These are phyloP conservation scores for Kryphioiulus occultus DNA, from an alignment of 2,888 invertebrate species.

Conservation along the genomic window DNA sequence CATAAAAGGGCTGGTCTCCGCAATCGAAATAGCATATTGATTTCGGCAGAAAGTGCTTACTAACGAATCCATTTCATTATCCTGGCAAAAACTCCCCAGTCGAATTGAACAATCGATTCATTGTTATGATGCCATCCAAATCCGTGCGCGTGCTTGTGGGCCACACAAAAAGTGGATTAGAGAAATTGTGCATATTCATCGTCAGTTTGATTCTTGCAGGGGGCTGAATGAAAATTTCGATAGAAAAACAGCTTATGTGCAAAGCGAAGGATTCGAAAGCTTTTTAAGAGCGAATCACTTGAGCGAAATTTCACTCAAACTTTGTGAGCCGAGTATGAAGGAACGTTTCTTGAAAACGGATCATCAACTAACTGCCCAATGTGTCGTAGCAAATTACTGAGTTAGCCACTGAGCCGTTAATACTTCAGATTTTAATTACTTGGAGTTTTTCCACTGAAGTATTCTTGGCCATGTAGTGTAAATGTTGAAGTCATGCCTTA, in stretches of 20 bases:
- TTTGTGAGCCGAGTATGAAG: not conserved
- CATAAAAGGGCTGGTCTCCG: constrained; percentile 15
- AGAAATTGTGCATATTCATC: constrained; percentile 39
- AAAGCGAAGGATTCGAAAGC: not conserved
- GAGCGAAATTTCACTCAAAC: not conserved
- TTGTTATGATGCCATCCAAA: constrained; percentile 27
- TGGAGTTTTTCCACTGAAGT: too few relatives aligned
- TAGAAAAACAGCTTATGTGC: constrained; percentile 2
- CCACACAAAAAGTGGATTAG: not conserved
- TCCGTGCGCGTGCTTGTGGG: not conserved
- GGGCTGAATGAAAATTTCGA: not conserved
- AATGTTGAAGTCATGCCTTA: too few relatives aligned
- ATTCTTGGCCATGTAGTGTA: too few relatives aligned
- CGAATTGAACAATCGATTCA: constrained; percentile 38
- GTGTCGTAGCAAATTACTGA: too few relatives aligned
- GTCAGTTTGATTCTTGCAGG: not conserved
- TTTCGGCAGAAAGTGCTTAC: constrained; percentile 34
- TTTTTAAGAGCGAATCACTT: not conserved
- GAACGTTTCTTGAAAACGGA: too few relatives aligned
- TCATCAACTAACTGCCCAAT: too few relatives aligned
- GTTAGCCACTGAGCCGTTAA: too few relatives aligned
- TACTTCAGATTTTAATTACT: too few relatives aligned
- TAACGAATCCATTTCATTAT: constrained; percentile 40
- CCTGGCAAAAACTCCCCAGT: not conserved
- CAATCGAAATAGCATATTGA: constrained; percentile 27